These are phyloP conservation scores for Dromius quadrimaculatus DNA, from an alignment of 2,888 invertebrate genomes.

Conservation along the genomic window DNA sequence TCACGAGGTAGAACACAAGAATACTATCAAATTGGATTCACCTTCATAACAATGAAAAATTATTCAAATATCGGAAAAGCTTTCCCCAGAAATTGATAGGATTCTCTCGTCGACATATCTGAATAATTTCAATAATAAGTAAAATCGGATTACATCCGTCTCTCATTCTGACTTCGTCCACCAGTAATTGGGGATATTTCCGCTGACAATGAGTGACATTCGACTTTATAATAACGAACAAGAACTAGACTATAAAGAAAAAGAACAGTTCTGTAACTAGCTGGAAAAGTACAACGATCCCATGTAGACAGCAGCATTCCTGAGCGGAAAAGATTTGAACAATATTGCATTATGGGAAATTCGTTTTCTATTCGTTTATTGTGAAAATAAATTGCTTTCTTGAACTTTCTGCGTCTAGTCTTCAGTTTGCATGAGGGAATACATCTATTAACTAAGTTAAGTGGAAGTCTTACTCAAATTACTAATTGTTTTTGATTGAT, in stretches of 20 bases:
- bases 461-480: too few species aligned
- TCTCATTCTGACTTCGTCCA: constrained; percentile 11
- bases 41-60: too few species aligned
- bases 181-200: constrained; percentile 49
- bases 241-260: constrained; percentile 26
- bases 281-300: constrained; percentile 11
- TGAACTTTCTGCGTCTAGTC: constrained; percentile 31
- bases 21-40: too few species aligned
- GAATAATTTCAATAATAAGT: too few species aligned
- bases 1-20: too few species aligned
- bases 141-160: constrained; percentile 44
- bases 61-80: too few species aligned
- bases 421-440: constrained; percentile 6
- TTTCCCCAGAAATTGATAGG: too few species aligned
- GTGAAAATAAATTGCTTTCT: constrained; percentile 51
- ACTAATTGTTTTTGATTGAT: background rate
- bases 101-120: too few species aligned
- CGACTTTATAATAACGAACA: constrained; percentile 43
- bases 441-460: too few species aligned
- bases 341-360: constrained; percentile 52
- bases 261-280: constrained; percentile 10
- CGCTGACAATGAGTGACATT: constrained; percentile 49
- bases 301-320: constrained; percentile 36
- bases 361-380: constrained; percentile 52
- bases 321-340: constrained; percentile 44